These are phyloP conservation scores for Odobenus rosmarus DNA, from an alignment of 2,113 vertebrate genomes.

Conservation along the genomic window DNA sequence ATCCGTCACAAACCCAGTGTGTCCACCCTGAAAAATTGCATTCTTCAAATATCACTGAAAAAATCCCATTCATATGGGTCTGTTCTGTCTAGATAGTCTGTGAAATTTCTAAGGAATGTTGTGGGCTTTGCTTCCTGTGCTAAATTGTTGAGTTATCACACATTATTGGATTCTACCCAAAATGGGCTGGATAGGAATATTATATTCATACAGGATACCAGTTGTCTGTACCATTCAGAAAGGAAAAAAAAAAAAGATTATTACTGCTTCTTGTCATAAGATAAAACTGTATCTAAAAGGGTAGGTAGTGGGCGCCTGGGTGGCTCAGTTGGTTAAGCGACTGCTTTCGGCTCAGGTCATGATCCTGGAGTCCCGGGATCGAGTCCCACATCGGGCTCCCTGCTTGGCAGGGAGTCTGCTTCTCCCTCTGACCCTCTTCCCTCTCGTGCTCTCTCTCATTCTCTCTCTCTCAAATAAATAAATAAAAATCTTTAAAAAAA, in stretches of 20 bases:
- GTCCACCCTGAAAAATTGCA: slow-evolving; percentile 54
- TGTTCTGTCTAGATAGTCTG: slow-evolving; percentile 69
- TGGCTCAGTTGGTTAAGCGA: too few species aligned
- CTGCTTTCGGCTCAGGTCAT: too few species aligned
- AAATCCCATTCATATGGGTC: slow-evolving; percentile 44
- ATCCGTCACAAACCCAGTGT: slow-evolving; percentile 59
- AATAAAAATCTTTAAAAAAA: too few species aligned
- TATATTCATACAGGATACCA: slow-evolving; percentile 45
- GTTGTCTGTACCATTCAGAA: slow-evolving; percentile 55
- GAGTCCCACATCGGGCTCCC: too few species aligned
- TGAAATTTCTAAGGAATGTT: slow-evolving; percentile 74
- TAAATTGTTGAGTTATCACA: slow-evolving; percentile 70
- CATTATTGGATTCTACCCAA: slow-evolving; percentile 65
- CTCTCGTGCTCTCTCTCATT: too few species aligned
- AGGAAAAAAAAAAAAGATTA: not conserved
- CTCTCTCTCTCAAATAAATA: too few species aligned
- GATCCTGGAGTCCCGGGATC: too few species aligned
- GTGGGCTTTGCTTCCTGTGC: slow-evolving; percentile 65
- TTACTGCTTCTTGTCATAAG: not conserved
- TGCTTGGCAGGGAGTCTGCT: too few species aligned
- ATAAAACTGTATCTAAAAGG: not conserved
- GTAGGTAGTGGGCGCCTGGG: too few species aligned
- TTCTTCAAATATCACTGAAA: slow-evolving; percentile 64
- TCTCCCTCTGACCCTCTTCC: too few species aligned
- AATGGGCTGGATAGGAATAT: slow-evolving; percentile 15